Evolutionary conservation across 2,797 vertebrate genomes (phyloP), one percentile per base, ranked within the genome.

Genomic region (Falco columbarius): DNA sequence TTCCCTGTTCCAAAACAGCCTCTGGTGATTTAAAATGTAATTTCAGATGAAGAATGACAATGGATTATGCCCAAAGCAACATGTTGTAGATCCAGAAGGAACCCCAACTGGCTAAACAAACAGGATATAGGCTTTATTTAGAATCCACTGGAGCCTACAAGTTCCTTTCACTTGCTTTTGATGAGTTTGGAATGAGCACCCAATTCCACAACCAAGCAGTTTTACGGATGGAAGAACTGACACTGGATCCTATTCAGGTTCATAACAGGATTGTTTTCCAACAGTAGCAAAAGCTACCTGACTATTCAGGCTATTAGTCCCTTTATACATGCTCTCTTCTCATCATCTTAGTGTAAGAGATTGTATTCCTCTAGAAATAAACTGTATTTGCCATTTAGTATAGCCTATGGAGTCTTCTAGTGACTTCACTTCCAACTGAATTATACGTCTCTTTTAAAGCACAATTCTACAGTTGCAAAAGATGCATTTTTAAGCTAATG

Each of bases 21-120:
- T 87, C 95, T 21, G 52, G 81, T 67, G 77, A 95, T 67, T 93
- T 81, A 52, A 86, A 86, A 90, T 36, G 59, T 52, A 81, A 95
- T 92, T 95, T 95, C 83, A 51, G 30, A 55, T 59, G 44, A 82
- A 86, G 74, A 95, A 94, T 71, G 86, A 74, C 81, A 93, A 77
- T 10, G 52, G 89, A 80, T 90, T 46, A 93, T 52, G 67, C 94
- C 86, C 90, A 87, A 89, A 94, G 89, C 92, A 86, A 62, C 56
- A 76, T 12, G 52, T 13, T 87, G 54, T 4, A 54, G 56, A 92
- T 79, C 67, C 59, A 94, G 71, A 87, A 89, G 56, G 61, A 74
- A 85, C n/a, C 67, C 67, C 83, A 80, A 58, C 63, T 65, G 83
- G 59, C 55, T 85, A 65, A 90, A 86, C 55, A 90, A 90, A 20